A percentile compares a stretch with the other conserved stretches of the same genome.
Conservation (phyloP, 2,113 vertebrate genomes). For the Pedionomus torquatus region DNA sequence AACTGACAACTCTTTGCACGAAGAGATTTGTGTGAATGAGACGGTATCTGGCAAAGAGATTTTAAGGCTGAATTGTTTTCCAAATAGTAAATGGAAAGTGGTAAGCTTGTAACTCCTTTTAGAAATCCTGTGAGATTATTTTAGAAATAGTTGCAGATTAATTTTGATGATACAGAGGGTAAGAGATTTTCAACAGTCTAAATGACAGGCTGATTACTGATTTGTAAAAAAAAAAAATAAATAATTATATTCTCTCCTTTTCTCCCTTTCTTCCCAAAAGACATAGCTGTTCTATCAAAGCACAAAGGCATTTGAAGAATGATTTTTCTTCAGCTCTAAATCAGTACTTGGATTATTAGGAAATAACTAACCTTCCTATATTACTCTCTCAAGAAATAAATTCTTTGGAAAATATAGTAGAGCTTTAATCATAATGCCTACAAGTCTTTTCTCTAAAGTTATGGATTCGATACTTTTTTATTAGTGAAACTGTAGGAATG, state of each 20-base stretch:
- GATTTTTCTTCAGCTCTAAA: neutral
- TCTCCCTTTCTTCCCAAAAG: neutral
- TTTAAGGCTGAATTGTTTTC: neutral
- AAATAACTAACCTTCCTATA: neutral
- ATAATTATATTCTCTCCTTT: neutral
- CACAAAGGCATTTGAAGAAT: neutral
- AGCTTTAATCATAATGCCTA: neutral
- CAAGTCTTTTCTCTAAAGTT: neutral
- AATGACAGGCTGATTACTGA: neutral
- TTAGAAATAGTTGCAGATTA: neutral
- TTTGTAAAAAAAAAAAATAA: neutral
- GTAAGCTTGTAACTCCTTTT: neutral
- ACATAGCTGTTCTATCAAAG: neutral
- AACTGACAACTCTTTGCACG: neutral
- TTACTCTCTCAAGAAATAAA: neutral
- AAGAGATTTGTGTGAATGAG: neutral
- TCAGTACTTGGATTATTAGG: neutral
- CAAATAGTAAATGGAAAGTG: neutral
- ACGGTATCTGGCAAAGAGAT: neutral
- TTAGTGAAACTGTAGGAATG: neutral
- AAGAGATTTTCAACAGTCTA: neutral
- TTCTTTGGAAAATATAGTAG: neutral
- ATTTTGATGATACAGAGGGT: neutral
- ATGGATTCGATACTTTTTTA: neutral
- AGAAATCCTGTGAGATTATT: neutral